phyloP scores from a whole-genome alignment of 2,888 invertebrate genomes.

The Drosophila kuntzei region DNA sequence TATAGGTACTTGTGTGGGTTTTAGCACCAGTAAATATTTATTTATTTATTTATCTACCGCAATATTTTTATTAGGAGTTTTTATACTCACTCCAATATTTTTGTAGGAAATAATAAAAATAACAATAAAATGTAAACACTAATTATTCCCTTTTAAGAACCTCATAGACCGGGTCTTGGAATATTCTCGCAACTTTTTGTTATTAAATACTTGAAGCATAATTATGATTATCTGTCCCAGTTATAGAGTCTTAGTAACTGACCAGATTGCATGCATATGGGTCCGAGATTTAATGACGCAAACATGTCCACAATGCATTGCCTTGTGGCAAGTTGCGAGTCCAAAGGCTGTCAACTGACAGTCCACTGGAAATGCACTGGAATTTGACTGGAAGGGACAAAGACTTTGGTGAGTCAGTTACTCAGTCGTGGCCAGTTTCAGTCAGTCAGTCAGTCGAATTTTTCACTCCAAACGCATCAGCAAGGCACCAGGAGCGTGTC shows the following conservation, averaged over 20 bases:
- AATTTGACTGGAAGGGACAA: conserved; percentile 29
- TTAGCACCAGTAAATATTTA: too few relatives aligned
- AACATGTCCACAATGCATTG: conserved; percentile 25
- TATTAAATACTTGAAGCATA: background rate
- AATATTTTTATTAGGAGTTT: too few relatives aligned
- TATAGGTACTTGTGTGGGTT: too few relatives aligned
- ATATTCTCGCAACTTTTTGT: too few relatives aligned
- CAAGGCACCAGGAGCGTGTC: conserved; percentile 23
- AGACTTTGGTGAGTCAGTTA: conserved; percentile 48
- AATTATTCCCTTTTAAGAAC: too few relatives aligned
- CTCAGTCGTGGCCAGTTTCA: conserved; percentile 9
- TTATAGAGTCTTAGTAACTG: conserved; percentile 1
- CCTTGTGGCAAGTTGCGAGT: background rate
- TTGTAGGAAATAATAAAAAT: too few relatives aligned
- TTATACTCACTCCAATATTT: too few relatives aligned
- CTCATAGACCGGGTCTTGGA: too few relatives aligned
- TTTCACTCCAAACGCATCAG: conserved; percentile 50
- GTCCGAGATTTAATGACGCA: conserved; percentile 38
- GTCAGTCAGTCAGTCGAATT: conserved; percentile 50
- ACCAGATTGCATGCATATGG: conserved; percentile 18
- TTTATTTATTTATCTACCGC: too few relatives aligned
- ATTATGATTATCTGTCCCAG: background rate
- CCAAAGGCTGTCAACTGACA: conserved; percentile 11
- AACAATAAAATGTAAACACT: too few relatives aligned
- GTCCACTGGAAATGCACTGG: conserved; percentile 56